Evolutionary conservation across 1,140 invertebrate species (phyloP), one percentile per base, ranked within the genome.

Genomic region (Proctacanthus coquilletti): DNA sequence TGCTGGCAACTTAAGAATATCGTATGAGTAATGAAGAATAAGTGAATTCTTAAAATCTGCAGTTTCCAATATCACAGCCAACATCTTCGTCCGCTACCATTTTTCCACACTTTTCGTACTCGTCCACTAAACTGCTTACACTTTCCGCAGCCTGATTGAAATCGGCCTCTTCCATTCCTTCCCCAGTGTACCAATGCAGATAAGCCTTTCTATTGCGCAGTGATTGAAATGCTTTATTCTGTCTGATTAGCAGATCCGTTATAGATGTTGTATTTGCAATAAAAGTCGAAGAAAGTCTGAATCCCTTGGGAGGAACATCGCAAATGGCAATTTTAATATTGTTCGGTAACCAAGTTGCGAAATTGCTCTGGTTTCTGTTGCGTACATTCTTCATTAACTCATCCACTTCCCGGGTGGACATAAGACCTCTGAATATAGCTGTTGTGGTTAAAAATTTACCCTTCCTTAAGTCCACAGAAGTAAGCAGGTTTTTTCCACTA

Each of bases 81-180:
- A n/a, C n/a, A n/a, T n/a, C n/a, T n/a, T n/a, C n/a, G n/a, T n/a
- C n/a, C n/a, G n/a, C n/a, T n/a, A n/a, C n/a, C n/a, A n/a, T n/a
- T n/a, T n/a, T n/a, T n/a, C n/a, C n/a, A 9, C 27, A 29, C 4
- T 8, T 14, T 14, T 29, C 27, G 27, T 29, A 29, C 15, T 29
- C 27, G 9, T 4, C 8, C 4, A 86, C 74, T 19, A 86, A 56
- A 59, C 85, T 82, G 49, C 77, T 70, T 69, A 78, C 61, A 68
- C 80, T 68, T 61, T 65, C 66, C 46, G 75, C 72, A 0, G 80
- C 80, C 43, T 84, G 79, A 14, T 74, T 72, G 51, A 85, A 85
- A 51, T 84, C 79, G 64, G 74, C 70, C 48, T 79, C 75, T 43
- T 83, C 79, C 80, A 84, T 83, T 23, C 80, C 80, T 53, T 84